phyloP scores from a whole-genome alignment of 2,113 vertebrate species.

The Zosterops pallidus region DNA sequence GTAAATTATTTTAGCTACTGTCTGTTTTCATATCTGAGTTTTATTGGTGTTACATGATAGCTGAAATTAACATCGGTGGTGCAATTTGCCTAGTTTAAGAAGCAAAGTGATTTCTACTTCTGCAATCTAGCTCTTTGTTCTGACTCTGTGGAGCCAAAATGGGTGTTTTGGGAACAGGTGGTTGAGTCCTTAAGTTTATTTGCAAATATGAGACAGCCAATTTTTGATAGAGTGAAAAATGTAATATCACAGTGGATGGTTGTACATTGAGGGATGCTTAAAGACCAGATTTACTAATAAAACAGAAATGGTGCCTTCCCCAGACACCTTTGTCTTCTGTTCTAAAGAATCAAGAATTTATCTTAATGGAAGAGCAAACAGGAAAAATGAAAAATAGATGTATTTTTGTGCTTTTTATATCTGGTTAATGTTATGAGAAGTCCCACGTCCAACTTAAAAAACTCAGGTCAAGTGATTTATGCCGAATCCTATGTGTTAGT shows the following conservation, averaged over 20 bases:
- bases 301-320: background rate
- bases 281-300: background rate
- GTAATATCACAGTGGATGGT: background rate
- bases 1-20: background rate
- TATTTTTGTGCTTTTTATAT: background rate
- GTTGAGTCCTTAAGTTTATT: background rate
- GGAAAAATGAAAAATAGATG: background rate
- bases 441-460: background rate
- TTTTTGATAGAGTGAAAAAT: background rate
- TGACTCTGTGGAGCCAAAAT: background rate
- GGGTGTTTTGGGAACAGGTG: background rate
- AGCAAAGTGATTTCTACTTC: background rate
- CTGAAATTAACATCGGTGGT: background rate
- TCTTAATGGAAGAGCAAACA: background rate
- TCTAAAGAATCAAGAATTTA: background rate
- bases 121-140: background rate
- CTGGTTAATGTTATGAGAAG: background rate
- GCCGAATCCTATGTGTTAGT: background rate
- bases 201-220: background rate
- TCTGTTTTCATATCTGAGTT: conserved; percentile 4
- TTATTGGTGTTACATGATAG: background rate
- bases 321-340: background rate
- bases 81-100: background rate
- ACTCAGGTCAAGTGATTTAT: background rate
- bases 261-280: background rate